Conservation (phyloP, 2,888 invertebrate genomes). For the Salpingus planirostris region DNA sequence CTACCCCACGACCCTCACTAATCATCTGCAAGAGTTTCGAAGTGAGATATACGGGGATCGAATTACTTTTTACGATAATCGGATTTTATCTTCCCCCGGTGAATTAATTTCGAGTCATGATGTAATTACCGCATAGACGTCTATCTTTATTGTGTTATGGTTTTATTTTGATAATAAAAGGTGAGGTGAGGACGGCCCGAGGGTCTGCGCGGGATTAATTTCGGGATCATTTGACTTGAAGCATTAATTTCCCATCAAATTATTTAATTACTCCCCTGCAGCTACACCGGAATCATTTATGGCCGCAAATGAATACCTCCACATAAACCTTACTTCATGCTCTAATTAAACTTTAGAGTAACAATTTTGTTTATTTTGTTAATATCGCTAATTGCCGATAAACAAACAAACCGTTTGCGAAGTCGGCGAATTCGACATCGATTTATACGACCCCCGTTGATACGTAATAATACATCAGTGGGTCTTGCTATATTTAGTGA, state of each 20-base stretch:
- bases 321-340: no score
- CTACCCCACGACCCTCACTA: conserved; percentile 23
- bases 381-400: no score
- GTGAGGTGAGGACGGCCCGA: conserved; percentile 5
- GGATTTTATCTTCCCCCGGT: conserved; percentile 23
- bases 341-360: no score
- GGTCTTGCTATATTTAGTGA: no score
- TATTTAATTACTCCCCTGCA: conserved; percentile 9
- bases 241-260: conserved; percentile 13
- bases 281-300: conserved; percentile 2
- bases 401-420: no score
- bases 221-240: conserved; percentile 12
- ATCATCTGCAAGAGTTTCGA: conserved; percentile 27
- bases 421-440: no score
- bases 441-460: no score
- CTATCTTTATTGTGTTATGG: conserved; percentile 13
- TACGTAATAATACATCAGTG: no score
- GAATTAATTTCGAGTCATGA: conserved; percentile 26
- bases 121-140: conserved; percentile 20
- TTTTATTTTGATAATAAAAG: conserved; percentile 15
- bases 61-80: conserved; percentile 31
- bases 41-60: conserved; percentile 27
- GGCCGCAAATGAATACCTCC: no score
- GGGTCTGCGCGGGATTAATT: conserved; percentile 11
- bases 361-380: no score